Conservation (phyloP, 1,140 invertebrate species). For the Drosophila quadrilineata region DNA sequence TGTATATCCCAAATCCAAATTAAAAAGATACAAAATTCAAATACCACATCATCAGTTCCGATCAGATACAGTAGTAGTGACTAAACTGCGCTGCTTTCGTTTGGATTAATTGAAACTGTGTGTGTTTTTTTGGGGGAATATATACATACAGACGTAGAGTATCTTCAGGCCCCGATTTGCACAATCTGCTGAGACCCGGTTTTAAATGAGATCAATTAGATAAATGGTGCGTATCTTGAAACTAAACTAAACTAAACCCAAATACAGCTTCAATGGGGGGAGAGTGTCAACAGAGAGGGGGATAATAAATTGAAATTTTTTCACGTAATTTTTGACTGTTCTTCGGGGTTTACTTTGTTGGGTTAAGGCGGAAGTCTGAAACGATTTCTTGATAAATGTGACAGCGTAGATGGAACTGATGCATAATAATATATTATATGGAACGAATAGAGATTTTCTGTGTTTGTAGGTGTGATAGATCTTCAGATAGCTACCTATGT, state of each 20-base stretch:
- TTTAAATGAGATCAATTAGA: conserved; percentile 75
- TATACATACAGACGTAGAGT: conserved; percentile 14
- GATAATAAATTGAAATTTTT: conserved; percentile 38
- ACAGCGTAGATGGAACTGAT: background rate
- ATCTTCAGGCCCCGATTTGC: conserved; percentile 13
- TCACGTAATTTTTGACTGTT: conserved; percentile 22
- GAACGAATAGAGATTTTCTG: background rate
- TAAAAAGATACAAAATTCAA: background rate
- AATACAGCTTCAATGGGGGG: no score
- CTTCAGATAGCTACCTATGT: background rate
- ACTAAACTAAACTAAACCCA: conserved; percentile 21
- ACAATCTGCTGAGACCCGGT: conserved; percentile 63
- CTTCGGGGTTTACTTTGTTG: no score
- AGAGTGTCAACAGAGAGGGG: no score
- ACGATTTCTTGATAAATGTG: conserved; percentile 24
- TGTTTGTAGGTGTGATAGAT: background rate
- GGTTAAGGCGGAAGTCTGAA: conserved; percentile 24
- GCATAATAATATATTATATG: background rate
- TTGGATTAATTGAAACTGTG: conserved; percentile 65
- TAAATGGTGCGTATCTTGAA: conserved; percentile 73
- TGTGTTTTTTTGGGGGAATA: conserved; percentile 6
- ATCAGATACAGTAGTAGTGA: background rate
- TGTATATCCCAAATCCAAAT: conserved; percentile 7
- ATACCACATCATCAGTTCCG: no score
- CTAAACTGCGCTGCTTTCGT: conserved; percentile 41